These are phyloP conservation scores for Carduelis carduelis DNA, from an alignment of 2,797 vertebrate genomes.

Conservation along the genomic window DNA sequence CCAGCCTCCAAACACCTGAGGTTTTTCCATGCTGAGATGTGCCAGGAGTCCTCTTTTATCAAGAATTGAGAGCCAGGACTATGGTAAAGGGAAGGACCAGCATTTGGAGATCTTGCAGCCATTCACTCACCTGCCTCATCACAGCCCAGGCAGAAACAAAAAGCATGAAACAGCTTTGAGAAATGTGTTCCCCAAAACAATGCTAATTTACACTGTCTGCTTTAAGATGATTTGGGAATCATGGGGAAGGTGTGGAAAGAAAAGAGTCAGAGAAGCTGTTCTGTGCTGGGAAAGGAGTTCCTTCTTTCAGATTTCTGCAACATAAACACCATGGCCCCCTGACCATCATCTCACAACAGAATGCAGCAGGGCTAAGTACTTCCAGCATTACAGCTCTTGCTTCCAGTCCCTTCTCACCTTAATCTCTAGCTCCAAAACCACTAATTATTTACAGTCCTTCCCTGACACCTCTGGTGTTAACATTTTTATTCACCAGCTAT, in stretches of 20 bases:
- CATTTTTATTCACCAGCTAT: not conserved
- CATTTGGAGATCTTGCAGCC: not conserved
- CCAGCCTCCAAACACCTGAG: not conserved
- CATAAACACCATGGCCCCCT: not conserved
- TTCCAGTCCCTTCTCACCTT: not conserved
- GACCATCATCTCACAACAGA: not conserved
- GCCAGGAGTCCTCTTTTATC: not conserved
- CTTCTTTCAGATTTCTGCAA: not conserved
- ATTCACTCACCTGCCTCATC: not conserved
- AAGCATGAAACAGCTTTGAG: rapidly evolving
- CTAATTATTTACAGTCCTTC: not conserved
- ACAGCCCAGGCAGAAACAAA: not conserved
- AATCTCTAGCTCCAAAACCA: not conserved
- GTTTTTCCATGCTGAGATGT: not conserved
- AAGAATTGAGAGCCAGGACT: not conserved
- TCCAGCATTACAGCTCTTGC: not conserved
- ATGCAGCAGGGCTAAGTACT: not conserved
- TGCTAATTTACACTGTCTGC: not conserved
- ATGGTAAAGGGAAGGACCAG: rapidly evolving
- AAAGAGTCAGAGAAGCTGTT: not conserved
- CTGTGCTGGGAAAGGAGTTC: not conserved
- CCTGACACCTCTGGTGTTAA: not conserved
- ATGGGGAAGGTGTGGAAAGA: not conserved
- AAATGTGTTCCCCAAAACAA: not conserved
- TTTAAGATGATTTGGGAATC: not conserved